These are phyloP conservation scores for Drosophila nigrodunni DNA, from an alignment of 1,140 invertebrate species.

Conservation along the genomic window DNA sequence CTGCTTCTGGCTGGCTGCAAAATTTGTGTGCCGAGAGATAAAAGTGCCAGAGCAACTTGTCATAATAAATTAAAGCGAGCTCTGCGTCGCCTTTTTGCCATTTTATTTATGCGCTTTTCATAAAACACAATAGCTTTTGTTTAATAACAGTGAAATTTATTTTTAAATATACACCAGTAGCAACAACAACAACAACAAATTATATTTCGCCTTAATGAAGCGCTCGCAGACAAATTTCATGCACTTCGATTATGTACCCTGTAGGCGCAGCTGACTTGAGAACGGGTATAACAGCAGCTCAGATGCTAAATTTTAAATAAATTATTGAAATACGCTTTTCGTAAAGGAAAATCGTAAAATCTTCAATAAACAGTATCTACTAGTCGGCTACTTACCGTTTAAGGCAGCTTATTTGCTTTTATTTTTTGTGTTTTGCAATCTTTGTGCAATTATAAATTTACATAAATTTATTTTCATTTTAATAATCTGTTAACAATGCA, in stretches of 20 bases:
- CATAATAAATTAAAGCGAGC: slow-evolving; percentile 76
- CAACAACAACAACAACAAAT: slow-evolving; percentile 45
- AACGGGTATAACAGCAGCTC: background rate
- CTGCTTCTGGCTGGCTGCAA: slow-evolving; percentile 47
- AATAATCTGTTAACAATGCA: slow-evolving; percentile 77
- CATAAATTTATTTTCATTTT: slow-evolving; percentile 79
- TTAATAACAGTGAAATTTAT: slow-evolving; percentile 80
- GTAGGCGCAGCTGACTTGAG: background rate
- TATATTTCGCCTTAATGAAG: slow-evolving; percentile 70
- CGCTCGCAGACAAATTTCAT: slow-evolving; percentile 64
- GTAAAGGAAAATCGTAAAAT: background rate
- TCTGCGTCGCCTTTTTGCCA: slow-evolving; percentile 70
- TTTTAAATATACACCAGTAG: slow-evolving; percentile 47
- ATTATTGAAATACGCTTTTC: background rate
- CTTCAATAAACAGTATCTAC: background rate
- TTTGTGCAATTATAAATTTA: slow-evolving; percentile 74
- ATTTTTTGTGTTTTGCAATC: slow-evolving; percentile 28
- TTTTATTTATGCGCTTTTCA: slow-evolving; percentile 82
- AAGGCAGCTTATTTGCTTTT: background rate
- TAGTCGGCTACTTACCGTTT: background rate
- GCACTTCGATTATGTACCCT: slow-evolving; percentile 60
- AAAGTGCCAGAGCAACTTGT: slow-evolving; percentile 84
- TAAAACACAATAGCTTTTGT: slow-evolving; percentile 83
- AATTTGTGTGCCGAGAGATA: slow-evolving; percentile 78
- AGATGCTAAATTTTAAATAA: background rate